A percentile compares a stretch with the other conserved stretches of the same genome.
These are phyloP conservation scores for Centropus bengalensis DNA, from an alignment of 2,113 vertebrate species.

Conservation along the genomic window DNA sequence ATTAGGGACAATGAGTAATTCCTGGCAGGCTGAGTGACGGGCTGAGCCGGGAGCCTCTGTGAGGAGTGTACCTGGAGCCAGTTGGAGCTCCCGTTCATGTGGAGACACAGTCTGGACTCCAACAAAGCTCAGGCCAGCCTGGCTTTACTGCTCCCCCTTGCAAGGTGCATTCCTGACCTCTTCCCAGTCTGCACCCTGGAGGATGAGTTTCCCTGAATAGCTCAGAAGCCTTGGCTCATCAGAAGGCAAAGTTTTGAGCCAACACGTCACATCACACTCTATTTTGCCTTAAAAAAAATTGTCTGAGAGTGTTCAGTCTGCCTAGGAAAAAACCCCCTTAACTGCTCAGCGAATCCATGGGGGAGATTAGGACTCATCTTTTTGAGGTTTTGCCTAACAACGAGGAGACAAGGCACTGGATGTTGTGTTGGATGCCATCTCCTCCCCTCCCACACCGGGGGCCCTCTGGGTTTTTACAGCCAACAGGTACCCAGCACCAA, in stretches of 20 bases:
- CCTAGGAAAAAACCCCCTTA: neutral
- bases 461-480: neutral
- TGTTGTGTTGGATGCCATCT: neutral
- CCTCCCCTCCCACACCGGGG: neutral
- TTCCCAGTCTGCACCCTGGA: neutral
- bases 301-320: neutral
- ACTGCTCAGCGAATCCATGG: neutral
- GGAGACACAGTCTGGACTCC: neutral
- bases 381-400: neutral
- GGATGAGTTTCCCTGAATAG: neutral
- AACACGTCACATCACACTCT: neutral
- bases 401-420: neutral
- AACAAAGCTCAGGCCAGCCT: neutral
- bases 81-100: neutral
- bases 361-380: neutral
- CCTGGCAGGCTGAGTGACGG: slow-evolving; percentile 52
- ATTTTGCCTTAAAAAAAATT: neutral
- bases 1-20: slow-evolving; percentile 73
- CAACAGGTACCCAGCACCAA: slow-evolving; percentile 63
- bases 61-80: neutral
- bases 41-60: slow-evolving; percentile 49
- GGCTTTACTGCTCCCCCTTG: neutral
- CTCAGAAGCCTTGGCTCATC: neutral
- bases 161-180: slow-evolving; percentile 27
- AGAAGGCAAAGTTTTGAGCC: neutral